Conservation (phyloP, 2,888 invertebrate species). For the Eugnorisma glareosa region DNA sequence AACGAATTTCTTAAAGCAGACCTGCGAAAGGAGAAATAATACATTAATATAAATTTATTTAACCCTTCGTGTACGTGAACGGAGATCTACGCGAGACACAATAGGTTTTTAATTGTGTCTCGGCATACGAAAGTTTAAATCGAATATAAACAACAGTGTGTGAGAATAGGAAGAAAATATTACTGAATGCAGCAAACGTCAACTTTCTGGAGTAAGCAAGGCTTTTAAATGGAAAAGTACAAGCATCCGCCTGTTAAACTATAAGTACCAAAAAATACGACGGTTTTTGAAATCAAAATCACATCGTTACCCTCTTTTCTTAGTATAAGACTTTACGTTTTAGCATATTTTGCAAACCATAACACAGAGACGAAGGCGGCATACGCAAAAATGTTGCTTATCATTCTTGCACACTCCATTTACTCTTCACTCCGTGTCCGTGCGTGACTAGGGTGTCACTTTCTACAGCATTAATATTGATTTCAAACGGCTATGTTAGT, state of each 20-base stretch:
- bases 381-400: not conserved
- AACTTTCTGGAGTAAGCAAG: not conserved
- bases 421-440: conserved; percentile 12
- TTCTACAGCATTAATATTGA: conserved; percentile 62
- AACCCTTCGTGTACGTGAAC: no score
- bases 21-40: not conserved
- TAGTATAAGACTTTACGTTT: not conserved
- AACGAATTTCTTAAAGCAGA: not conserved
- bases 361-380: not conserved
- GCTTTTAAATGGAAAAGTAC: not conserved
- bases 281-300: not conserved
- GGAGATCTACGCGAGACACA: no score
- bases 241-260: not conserved
- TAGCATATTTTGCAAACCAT: no score
- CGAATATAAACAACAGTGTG: not conserved
- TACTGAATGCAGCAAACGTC: not conserved
- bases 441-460: conserved; percentile 61
- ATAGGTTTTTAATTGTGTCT: no score
- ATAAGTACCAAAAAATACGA: not conserved
- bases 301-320: not conserved
- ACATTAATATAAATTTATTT: not conserved
- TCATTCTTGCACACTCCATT: conserved; percentile 23
- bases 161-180: not conserved
- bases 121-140: no score
- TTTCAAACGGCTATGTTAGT: conserved; percentile 52